Evolutionary conservation across 2,113 vertebrate species (phyloP), one percentile per base, ranked within the genome.

Genomic region (Carassius auratus): DNA sequence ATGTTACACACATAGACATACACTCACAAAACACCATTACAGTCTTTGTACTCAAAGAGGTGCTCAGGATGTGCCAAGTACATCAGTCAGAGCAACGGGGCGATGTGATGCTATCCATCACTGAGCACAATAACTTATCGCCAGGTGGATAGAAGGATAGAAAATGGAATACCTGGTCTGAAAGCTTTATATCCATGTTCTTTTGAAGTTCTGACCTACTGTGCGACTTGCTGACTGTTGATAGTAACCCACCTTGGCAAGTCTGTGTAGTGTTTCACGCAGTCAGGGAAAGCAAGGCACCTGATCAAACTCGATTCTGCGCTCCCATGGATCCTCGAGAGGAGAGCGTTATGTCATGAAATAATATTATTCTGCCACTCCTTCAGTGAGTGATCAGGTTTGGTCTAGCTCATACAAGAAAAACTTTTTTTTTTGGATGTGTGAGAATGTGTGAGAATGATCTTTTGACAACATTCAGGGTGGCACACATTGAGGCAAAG

Each of bases 361-460:
- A 84, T 69, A 88, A 86, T 88, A 88, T 88, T 86, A 86, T 86
- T 88, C 48, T 66, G 66, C 71, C 87, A 86, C 82, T 84, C 87
- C 81, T 76, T 19, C 80, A 69, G 38, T 50, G 6, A 69, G 81
- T 14, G 61, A 62, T 88, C 77, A 83, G 78, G 75, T 80, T 73
- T 30, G 14, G 77, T 87, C 66, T 75, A 45, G 48, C 73, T 84
- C 38, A 61, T 69, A 76, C 23, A 48, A 55, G 68, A 13, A 45
- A 81, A 84, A 48, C 45, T 77, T 21, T 15, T 80, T 86, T 30
- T 30, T 30, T 30, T 30, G 30, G 1, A 30, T 10, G 48, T 69
- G 71, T 83, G 87, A 71, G 64, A 85, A 30, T 10, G 48, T 69
- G 71, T 83, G 87, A 71, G 64, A 85, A 85, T 9, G 75, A 55